Evolutionary conservation across 2,888 invertebrate genomes (phyloP).

Genomic region (Lasioglossum oenotherae): DNA sequence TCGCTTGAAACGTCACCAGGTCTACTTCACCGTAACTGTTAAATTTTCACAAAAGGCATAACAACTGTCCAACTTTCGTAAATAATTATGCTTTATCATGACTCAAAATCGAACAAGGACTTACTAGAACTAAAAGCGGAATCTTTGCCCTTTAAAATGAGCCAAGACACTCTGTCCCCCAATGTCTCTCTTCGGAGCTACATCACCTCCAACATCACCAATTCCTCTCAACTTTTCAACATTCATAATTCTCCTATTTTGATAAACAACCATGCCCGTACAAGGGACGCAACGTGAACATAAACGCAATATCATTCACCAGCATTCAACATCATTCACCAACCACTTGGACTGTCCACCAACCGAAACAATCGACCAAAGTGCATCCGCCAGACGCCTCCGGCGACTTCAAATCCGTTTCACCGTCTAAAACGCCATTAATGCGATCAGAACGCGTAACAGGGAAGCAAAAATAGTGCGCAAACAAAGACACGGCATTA

Average conservation of each 20-base stretch:
- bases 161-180: neutral
- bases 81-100: too few species aligned
- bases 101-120: too few species aligned
- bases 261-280: neutral
- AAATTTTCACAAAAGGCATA: too few species aligned
- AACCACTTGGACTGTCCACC: neutral
- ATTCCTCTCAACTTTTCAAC: neutral
- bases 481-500: slow-evolving; percentile 3
- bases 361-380: neutral
- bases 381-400: neutral
- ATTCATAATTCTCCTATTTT: neutral
- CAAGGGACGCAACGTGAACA: neutral
- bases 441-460: slow-evolving; percentile 29
- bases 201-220: neutral
- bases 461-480: slow-evolving; percentile 15
- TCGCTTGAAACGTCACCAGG: too few species aligned
- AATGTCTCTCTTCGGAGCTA: neutral
- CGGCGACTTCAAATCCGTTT: neutral
- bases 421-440: slow-evolving; percentile 21
- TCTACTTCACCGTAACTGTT: too few species aligned
- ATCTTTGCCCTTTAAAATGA: neutral
- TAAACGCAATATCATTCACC: neutral
- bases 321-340: neutral
- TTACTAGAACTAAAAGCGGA: too few species aligned
- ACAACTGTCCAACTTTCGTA: too few species aligned